These are phyloP conservation scores for Steatocranus sp. DNA, from an alignment of 2,797 vertebrate species.

Conservation along the genomic window DNA sequence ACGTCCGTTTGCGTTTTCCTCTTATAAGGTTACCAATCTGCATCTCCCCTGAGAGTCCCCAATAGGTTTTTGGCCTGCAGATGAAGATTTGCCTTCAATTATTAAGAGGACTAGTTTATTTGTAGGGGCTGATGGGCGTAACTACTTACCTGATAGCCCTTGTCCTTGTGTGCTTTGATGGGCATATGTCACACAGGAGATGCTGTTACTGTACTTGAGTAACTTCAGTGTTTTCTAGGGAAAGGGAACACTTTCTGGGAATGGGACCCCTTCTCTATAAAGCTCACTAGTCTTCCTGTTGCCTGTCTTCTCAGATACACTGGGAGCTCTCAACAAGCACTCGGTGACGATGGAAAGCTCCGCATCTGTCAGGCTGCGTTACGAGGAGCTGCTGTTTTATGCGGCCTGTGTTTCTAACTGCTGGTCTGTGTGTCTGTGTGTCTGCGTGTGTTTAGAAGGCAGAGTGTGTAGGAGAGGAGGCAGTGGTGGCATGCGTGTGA, in stretches of 20 bases:
- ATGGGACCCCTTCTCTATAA: neutral
- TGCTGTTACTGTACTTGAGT: neutral
- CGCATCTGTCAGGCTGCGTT: neutral
- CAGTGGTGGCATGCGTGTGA: constrained; percentile 42
- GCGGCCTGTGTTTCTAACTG: constrained; percentile 49
- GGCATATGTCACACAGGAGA: neutral
- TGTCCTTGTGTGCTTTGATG: neutral
- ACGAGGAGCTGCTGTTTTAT: constrained; percentile 59
- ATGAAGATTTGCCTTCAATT: constrained; percentile 52
- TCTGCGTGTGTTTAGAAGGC: constrained; percentile 54
- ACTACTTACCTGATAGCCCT: constrained; percentile 30
- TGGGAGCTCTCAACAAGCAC: neutral
- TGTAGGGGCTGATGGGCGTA: neutral
- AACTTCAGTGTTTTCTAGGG: neutral
- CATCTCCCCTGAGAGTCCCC: neutral
- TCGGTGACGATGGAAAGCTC: constrained; percentile 14
- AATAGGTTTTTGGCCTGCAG: neutral
- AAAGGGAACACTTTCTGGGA: neutral
- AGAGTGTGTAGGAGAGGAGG: constrained; percentile 40
- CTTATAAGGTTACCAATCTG: constrained; percentile 57
- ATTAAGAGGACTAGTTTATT: constrained; percentile 50
- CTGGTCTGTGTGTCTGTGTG: constrained; percentile 54
- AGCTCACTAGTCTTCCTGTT: neutral
- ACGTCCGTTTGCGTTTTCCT: constrained; percentile 27
- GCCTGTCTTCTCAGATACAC: neutral